These are phyloP conservation scores for Sphaerodactylus townsendi DNA, from an alignment of 2,113 vertebrate species.

Conservation along the genomic window DNA sequence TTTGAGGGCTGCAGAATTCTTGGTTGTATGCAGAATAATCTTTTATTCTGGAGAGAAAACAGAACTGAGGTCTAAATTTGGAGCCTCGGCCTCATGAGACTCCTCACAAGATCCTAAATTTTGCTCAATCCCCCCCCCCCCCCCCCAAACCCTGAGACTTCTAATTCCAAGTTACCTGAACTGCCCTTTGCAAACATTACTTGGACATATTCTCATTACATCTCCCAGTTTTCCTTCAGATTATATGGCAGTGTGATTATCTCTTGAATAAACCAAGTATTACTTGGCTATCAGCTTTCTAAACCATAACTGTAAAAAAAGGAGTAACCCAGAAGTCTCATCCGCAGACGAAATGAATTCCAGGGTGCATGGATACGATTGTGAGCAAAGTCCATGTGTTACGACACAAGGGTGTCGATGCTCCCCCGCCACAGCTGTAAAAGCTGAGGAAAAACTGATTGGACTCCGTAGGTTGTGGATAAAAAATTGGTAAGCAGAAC, in stretches of 20 bases:
- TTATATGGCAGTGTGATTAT: not conserved
- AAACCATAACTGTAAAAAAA: not conserved
- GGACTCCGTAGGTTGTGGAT: not conserved
- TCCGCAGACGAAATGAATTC: not conserved
- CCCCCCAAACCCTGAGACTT: not conserved
- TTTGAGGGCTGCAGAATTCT: not conserved
- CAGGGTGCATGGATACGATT: not conserved
- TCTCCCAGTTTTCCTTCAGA: no score
- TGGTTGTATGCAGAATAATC: not conserved
- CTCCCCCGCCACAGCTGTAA: not conserved
- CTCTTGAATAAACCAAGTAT: not conserved
- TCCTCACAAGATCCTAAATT: not conserved
- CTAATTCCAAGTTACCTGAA: not conserved
- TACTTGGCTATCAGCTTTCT: not conserved
- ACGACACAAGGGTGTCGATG: not conserved
- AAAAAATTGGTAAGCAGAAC: not conserved
- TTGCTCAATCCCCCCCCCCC: not conserved
- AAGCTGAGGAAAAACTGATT: not conserved
- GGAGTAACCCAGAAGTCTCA: no score
- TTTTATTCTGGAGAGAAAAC: not conserved
- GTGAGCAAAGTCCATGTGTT: not conserved
- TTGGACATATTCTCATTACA: not conserved
- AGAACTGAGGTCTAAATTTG: not conserved
- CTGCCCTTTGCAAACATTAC: not conserved
- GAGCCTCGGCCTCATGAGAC: not conserved